Evolutionary conservation across 1,140 invertebrate species (phyloP), one percentile per base, ranked within the genome.

Genomic region (Scaptomyza hsui): DNA sequence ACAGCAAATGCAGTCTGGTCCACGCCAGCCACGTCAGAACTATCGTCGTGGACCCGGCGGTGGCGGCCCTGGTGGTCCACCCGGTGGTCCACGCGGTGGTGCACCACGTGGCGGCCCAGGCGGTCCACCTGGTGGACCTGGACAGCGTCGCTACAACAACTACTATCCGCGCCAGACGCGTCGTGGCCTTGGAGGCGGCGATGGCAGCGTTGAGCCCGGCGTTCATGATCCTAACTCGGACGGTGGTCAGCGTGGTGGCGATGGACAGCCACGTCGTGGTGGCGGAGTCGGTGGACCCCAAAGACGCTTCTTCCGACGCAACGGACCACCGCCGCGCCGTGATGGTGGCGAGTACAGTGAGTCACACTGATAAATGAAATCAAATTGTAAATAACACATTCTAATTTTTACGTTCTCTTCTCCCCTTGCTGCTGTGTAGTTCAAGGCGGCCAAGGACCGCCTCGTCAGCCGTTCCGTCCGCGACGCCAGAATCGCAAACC

Each of bases 281-380:
- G 82, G 76, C 32, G 90, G 92, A 83, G 89, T 83, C 35, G 92
- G 93, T 21, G 92, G 93, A 60, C 92, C 93, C 37, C 93, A 93
- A 69, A 93, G 94, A 76, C 93, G 94, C 62, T 95, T 94, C 91
- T 95, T 94, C 92, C 93, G 94, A 63, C 93, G 94, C 74, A 93
- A 93, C 86, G 93, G 72, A 63, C 80, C 81, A 68, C 78, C 88
- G 37, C 78, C 83, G 53, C 77, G 88, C 53, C 94, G 93, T 72
- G 94, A 94, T 79, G 94, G 94, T 78, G 93, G 93, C 65, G 76
- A 90, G 62, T 86, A 85, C 92, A 94, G 92, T 91, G 78, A 88
- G 89, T 90, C 62, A 65, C 62, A 65, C 69, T 62, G 12, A 19
- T n/a, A 10, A 16, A 13, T 10, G 15, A 16, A 16, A 3, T 13